Base-by-base conservation (phyloP, 2,113 vertebrate species). In the Ameiurus melas region DNA sequence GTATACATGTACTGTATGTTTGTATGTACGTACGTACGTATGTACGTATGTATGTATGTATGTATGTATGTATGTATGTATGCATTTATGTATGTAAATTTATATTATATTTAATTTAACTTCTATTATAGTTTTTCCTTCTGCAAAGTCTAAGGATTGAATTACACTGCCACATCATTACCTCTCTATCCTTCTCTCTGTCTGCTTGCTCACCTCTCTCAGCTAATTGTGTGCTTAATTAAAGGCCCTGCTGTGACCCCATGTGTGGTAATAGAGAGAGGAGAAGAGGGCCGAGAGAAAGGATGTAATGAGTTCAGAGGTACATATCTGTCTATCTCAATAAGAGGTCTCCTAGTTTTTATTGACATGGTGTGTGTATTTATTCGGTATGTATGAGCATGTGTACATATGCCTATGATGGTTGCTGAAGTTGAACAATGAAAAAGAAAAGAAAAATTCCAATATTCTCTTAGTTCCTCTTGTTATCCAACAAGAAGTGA, bases 151-250 rank as follows among this genome's bases (percentile, higher is more conserved):
- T 53, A 89, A 88, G 87, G 70, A 85, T 89, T 62, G 57, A 82
- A 83, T 30, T 47, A 75, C 80, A 84, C 17, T n/a, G 80, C 25
- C 33, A 19, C 36, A 80, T 87, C 91, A 91, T 62, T 88, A 83
- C 90, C 60, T 83, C 36, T 83, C 70, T 85, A 70, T n/a, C 79
- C 27, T 64, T 70, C 57, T 39, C 62, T 78, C 85, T 4, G 51
- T 83, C 77, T 77, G 85, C 81, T 60, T 60, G 25, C 87, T 79
- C 75, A 4, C 8, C 51, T 79, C 80, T 43, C 84, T 86, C 64
- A 57, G 77, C 84, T 86, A 89, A 87, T 68, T 87, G 73, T 60
- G 80, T 91, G 82, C 64, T 89, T 91, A 92, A 92, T 91, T 91
- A 89, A 86, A 87, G 79, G 85, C 60, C 78, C 60, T 66, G 79